Conservation (phyloP, 2,113 vertebrate genomes). For the Malaclemys terrapin region DNA sequence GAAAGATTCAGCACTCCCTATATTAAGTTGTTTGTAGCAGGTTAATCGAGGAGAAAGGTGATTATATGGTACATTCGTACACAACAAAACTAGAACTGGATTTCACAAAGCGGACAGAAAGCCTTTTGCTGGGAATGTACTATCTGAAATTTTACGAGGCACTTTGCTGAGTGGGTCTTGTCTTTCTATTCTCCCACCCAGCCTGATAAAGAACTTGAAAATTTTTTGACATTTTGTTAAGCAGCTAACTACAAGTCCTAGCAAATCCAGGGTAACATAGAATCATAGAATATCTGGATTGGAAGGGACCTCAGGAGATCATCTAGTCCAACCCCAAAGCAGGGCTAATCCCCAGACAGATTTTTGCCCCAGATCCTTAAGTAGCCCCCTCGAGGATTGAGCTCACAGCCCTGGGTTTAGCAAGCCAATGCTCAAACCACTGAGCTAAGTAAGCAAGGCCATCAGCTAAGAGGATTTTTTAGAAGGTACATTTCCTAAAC, state of each 20-base stretch:
- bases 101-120: background rate
- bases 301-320: no score
- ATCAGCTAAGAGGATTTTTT: background rate
- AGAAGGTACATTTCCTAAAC: background rate
- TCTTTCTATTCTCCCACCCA: background rate
- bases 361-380: no score
- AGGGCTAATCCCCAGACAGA: no score
- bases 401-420: no score
- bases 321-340: no score
- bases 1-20: fast-evolving
- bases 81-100: background rate
- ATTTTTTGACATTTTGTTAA: background rate
- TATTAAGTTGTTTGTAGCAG: background rate
- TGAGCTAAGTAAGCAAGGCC: background rate
- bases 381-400: no score
- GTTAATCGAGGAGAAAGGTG: background rate
- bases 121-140: background rate
- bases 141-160: background rate
- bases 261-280: background rate
- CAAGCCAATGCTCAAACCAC: no score
- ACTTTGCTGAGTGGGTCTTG: background rate
- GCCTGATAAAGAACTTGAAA: background rate
- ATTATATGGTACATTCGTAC: background rate
- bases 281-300: no score
- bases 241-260: background rate